These are phyloP conservation scores for Pherbina coryleti DNA, from an alignment of 2,888 invertebrate species.

Conservation along the genomic window DNA sequence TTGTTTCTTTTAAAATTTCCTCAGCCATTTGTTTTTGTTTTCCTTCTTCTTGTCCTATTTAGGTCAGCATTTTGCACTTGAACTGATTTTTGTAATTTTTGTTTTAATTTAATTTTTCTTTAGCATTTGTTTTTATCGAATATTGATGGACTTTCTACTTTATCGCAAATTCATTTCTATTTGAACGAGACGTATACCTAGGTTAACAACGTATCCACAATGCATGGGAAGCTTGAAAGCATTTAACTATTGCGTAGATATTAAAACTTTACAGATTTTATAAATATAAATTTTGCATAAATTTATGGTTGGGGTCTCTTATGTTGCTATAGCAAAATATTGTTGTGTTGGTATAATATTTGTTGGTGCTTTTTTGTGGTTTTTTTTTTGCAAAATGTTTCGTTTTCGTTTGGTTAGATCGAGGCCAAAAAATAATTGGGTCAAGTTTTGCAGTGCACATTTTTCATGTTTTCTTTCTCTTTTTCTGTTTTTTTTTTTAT, in stretches of 20 bases:
- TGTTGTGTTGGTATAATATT: neutral
- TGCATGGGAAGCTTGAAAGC: too few relatives aligned
- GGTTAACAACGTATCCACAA: too few relatives aligned
- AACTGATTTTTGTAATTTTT: neutral
- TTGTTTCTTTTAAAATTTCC: too few relatives aligned
- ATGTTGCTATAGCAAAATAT: neutral
- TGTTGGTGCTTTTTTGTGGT: neutral
- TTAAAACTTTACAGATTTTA: neutral
- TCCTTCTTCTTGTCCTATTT: neutral
- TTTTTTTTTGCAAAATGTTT: neutral
- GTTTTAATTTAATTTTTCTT: neutral
- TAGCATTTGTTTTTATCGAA: neutral
- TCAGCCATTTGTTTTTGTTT: neutral
- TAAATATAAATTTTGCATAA: neutral
- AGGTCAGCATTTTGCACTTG: slow-evolving; percentile 1
- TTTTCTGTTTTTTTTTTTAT: too few relatives aligned
- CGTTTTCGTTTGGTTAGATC: slow-evolving; percentile 4
- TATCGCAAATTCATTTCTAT: too few relatives aligned
- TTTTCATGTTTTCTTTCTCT: slow-evolving; percentile 20
- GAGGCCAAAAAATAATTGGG: slow-evolving; percentile 24
- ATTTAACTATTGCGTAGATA: too few relatives aligned
- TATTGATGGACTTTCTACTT: too few relatives aligned
- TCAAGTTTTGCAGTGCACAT: slow-evolving; percentile 25
- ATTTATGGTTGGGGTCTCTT: neutral
- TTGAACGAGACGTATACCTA: too few relatives aligned